Evolutionary conservation across 2,888 invertebrate genomes (phyloP), one percentile per base, ranked within the genome.

Genomic region (Drosophila birchii): DNA sequence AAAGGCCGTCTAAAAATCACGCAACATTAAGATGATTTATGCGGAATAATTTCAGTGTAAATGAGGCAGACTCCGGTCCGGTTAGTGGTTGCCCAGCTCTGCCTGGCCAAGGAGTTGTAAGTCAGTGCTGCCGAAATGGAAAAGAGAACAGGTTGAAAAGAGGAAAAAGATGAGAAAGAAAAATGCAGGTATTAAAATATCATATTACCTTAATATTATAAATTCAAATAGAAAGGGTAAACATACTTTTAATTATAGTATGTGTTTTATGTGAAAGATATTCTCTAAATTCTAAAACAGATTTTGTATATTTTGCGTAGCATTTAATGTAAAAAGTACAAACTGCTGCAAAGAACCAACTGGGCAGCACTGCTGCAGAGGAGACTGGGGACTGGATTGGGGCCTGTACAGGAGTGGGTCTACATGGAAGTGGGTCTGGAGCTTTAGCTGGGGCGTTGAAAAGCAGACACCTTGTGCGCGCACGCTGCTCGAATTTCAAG

Each of bases 1-100:
- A 85, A 85, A 86, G 81, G 84, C 81, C 78, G 80, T 81, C 87
- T 79, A 81, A 85, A 84, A 86, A 85, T 85, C 84, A 86, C 84
- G 86, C 83, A 87, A 87, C 86, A 86, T 88, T 80, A 83, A 86
- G 78, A 86, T 86, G 88, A 86, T 86, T 86, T 88, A 88, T 84
- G 88, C 80, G 79, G 80, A 86, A 80, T 86, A 86, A 86, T 88
- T 88, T 84, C 66, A 78, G 77, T 80, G 88, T 75, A 86, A 86
- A 86, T 81, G 86, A 86, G 88, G 80, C 75, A 78, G 86, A 76
- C 80, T 81, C 76, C 69, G 76, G 77, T 58, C 58, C 58, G 18
- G 60, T 49, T 54, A 45, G 63, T 67, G 63, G 63, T 63, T 54
- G 49, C 39, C 58, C 59, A 53, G 58, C 29, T 49, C 7, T 20